These are phyloP conservation scores for Oscheius myriophilus DNA, from an alignment of 2,888 invertebrate species.

Conservation along the genomic window DNA sequence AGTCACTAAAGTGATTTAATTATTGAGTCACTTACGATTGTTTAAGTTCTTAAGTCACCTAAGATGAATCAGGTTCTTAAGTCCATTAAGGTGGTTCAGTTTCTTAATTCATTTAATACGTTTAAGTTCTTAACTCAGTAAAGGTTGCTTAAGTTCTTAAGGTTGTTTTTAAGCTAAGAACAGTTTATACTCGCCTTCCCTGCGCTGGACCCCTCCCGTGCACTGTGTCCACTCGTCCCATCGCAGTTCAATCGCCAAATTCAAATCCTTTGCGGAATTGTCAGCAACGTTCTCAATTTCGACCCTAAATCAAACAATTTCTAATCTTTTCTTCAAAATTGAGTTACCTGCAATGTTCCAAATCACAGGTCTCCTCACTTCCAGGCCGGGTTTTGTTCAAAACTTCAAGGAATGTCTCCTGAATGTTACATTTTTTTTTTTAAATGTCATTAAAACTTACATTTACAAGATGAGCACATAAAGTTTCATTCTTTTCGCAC, in stretches of 20 bases:
- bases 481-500: background rate
- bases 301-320: background rate
- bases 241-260: conserved; percentile 41
- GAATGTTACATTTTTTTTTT: background rate
- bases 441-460: background rate
- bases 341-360: conserved; percentile 16
- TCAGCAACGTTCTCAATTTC: conserved; percentile 17
- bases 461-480: background rate
- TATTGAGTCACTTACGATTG: no score
- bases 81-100: no score
- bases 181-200: conserved; percentile 36
- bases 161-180: no score
- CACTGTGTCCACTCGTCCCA: conserved; percentile 47
- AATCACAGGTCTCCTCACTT: conserved; percentile 11
- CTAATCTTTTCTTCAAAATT: no score
- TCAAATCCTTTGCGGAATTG: conserved; percentile 23
- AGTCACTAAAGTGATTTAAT: no score
- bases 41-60: no score
- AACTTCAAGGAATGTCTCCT: conserved; percentile 9
- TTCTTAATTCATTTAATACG: no score
- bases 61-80: no score
- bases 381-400: background rate
- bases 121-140: no score
- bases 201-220: conserved; percentile 34
- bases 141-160: no score